phyloP scores from a whole-genome alignment of 2,797 vertebrate genomes.

The Danio kyathit region DNA sequence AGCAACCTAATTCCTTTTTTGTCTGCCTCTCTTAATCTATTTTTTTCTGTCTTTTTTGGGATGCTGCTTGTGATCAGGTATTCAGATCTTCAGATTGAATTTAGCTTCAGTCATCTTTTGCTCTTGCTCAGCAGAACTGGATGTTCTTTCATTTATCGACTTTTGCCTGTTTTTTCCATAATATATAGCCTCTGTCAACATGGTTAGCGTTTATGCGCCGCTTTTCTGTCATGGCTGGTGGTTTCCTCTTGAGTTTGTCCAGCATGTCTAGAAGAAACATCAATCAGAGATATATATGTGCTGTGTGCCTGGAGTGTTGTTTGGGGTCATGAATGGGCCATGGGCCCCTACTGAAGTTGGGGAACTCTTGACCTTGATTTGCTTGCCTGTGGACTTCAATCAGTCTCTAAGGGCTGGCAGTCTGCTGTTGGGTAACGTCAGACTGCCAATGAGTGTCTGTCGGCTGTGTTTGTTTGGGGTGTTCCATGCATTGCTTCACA shows the following conservation, averaged over 20 bases:
- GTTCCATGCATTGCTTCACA: no score
- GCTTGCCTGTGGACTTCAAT: background rate
- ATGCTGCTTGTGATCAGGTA: slow-evolving; percentile 18
- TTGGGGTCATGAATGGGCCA: slow-evolving; percentile 25
- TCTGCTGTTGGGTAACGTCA: background rate
- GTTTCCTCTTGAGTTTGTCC: background rate
- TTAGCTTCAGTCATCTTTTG: background rate
- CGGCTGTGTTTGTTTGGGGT: no score
- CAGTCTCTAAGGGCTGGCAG: no score
- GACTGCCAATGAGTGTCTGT: no score
- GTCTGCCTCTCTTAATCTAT: slow-evolving; percentile 20
- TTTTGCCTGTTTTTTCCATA: background rate
- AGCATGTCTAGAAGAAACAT: background rate
- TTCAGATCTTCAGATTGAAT: slow-evolving; percentile 38
- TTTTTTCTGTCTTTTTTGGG: background rate
- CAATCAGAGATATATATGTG: slow-evolving; percentile 3
- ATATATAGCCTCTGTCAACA: background rate
- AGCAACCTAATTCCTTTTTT: slow-evolving; percentile 48
- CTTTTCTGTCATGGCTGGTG: slow-evolving; percentile 3
- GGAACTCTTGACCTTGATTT: background rate
- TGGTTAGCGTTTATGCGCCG: background rate
- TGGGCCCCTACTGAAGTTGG: background rate
- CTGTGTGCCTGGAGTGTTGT: slow-evolving; percentile 14
- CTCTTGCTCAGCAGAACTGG: background rate
- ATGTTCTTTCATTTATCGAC: slow-evolving; percentile 14